Evolutionary conservation across 2,888 invertebrate species (phyloP).

Genomic region (Drosophila cognata): DNA sequence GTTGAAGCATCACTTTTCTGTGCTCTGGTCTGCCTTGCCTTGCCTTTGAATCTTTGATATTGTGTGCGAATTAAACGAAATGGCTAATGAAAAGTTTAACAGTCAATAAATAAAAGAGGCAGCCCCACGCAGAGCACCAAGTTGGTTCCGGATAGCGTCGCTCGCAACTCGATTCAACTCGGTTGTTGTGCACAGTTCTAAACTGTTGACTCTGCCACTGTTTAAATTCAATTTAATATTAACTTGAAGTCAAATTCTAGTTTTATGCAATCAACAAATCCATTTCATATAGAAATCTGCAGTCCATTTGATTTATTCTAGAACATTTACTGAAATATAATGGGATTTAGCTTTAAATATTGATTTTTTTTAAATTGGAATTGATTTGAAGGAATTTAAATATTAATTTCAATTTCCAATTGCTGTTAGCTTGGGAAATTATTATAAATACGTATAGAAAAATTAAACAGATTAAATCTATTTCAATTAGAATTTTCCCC

Average conservation of each 20-base stretch:
- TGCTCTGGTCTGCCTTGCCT: conserved; percentile 10
- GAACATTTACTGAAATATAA: background rate
- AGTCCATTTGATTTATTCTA: too few species aligned
- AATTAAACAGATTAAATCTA: background rate
- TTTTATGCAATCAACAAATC: background rate
- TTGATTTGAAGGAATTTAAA: background rate
- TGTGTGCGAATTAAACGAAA: conserved; percentile 80
- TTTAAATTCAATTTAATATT: conserved; percentile 26
- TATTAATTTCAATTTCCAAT: background rate
- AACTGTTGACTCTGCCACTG: conserved; percentile 28
- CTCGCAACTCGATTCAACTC: background rate
- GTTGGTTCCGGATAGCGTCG: conserved; percentile 16
- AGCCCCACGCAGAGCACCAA: conserved; percentile 27
- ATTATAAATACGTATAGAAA: background rate
- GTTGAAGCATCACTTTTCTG: conserved; percentile 13
- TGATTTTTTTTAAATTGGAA: background rate
- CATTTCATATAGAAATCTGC: too few species aligned
- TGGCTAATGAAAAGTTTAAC: conserved; percentile 82
- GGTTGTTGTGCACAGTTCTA: background rate
- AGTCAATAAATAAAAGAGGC: conserved; percentile 76
- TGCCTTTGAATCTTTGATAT: conserved; percentile 70
- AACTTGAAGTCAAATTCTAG: background rate
- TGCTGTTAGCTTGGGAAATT: background rate
- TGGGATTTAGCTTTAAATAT: background rate
- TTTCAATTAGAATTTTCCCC: background rate